Evolutionary conservation across 2,888 invertebrate genomes (phyloP).

Genomic region (Nomada ruficornis): DNA sequence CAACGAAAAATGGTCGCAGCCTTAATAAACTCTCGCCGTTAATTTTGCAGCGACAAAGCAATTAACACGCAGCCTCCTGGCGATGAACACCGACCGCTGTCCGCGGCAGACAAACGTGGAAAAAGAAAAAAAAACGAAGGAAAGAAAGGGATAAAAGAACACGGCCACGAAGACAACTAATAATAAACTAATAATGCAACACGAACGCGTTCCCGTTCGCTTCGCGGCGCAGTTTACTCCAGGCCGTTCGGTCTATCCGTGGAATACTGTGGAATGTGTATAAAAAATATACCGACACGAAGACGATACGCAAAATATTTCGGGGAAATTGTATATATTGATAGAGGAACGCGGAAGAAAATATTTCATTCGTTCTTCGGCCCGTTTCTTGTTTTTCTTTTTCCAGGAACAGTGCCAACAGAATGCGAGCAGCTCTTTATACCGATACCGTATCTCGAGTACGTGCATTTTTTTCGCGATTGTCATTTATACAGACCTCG

Average conservation of each 20-base stretch:
- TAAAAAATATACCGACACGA: no score
- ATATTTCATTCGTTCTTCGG: no score
- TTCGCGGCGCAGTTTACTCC: conserved; percentile 33
- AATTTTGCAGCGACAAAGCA: conserved; percentile 42
- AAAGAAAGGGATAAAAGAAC: conserved; percentile 2
- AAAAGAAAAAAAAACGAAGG: background rate
- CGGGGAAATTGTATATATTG: no score
- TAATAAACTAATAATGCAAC: conserved; percentile 58
- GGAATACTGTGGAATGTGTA: no score
- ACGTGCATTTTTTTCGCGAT: no score
- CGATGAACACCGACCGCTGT: conserved; percentile 23
- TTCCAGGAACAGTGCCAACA: no score
- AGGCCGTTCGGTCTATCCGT: background rate
- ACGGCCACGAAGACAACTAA: conserved; percentile 40
- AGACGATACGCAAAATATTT: no score
- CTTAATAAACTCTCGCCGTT: conserved; percentile 36
- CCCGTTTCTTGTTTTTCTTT: no score
- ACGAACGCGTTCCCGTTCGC: conserved; percentile 19
- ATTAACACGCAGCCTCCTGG: conserved; percentile 43
- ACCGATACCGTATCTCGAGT: no score
- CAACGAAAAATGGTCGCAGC: conserved; percentile 1
- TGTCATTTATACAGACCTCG: no score
- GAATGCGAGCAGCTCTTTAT: no score
- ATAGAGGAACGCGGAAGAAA: no score
- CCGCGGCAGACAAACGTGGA: conserved; percentile 11